phyloP scores from a whole-genome alignment of 2,888 invertebrate species.

The Harpalus rufipes region DNA sequence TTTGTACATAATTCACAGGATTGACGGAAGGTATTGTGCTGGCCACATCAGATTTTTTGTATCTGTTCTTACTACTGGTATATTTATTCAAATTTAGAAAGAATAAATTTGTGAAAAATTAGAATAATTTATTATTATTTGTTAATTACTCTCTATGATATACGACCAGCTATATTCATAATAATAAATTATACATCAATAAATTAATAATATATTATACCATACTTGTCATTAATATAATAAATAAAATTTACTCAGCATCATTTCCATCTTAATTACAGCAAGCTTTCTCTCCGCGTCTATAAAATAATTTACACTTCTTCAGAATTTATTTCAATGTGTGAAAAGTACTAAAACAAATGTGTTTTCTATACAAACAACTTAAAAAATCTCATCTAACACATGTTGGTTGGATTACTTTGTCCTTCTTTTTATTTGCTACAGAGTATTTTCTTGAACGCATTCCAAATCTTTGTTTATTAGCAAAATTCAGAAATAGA shows the following conservation, averaged over 20 bases:
- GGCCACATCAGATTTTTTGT: too few relatives aligned
- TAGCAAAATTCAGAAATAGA: constrained; percentile 47
- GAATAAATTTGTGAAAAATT: neutral
- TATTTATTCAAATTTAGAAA: neutral
- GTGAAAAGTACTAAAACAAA: constrained; percentile 23
- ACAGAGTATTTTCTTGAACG: constrained; percentile 31
- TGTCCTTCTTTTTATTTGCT: constrained; percentile 18
- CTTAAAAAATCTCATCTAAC: constrained; percentile 6
- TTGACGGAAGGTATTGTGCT: too few relatives aligned
- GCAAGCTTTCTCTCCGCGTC: neutral
- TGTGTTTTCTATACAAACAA: constrained; percentile 15
- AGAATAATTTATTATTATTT: neutral
- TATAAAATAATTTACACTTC: neutral
- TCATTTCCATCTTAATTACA: neutral
- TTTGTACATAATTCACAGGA: too few relatives aligned
- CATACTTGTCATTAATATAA: neutral
- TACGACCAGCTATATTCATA: neutral
- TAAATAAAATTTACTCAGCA: neutral
- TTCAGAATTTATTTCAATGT: neutral
- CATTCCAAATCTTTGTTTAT: constrained; percentile 40
- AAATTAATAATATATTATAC: neutral
- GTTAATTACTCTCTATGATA: neutral
- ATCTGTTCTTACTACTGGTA: too few relatives aligned
- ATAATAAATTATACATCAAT: neutral
- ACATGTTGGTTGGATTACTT: constrained; percentile 13